phyloP scores from a whole-genome alignment of 2,888 invertebrate species.

The Rapana venosa region DNA sequence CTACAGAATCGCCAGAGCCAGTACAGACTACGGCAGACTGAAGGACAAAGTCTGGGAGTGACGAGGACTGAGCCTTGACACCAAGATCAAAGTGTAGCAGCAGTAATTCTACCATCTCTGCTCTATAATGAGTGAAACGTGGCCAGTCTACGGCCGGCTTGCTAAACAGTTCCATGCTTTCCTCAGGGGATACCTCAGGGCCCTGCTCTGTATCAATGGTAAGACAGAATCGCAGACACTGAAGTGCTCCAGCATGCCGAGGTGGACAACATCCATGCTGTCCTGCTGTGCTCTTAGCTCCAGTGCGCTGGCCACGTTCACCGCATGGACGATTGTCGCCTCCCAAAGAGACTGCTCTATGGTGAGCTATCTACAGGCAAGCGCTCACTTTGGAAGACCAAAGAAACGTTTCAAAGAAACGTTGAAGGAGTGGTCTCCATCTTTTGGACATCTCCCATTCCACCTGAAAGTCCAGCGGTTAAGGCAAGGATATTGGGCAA shows the following conservation, averaged over 20 bases:
- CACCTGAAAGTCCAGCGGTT: too few species aligned
- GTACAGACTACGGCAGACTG: not conserved
- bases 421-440: too few species aligned
- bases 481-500: too few species aligned
- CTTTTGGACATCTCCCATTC: too few species aligned
- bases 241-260: not conserved
- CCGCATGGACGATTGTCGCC: too few species aligned
- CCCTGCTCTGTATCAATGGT: not conserved
- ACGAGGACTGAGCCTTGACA: not conserved
- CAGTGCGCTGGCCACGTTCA: too few species aligned
- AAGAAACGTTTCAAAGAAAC: too few species aligned
- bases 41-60: not conserved
- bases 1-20: not conserved
- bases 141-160: not conserved
- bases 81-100: not conserved
- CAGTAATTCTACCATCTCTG: not conserved
- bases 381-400: too few species aligned
- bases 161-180: not conserved
- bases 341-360: too few species aligned
- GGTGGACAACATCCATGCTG: too few species aligned
- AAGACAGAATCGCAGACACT: not conserved
- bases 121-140: not conserved
- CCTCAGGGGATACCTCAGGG: not conserved
- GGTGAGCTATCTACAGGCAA: too few species aligned
- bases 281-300: too few species aligned